phyloP scores from a whole-genome alignment of 2,888 invertebrate genomes.

The Noctua janthina region DNA sequence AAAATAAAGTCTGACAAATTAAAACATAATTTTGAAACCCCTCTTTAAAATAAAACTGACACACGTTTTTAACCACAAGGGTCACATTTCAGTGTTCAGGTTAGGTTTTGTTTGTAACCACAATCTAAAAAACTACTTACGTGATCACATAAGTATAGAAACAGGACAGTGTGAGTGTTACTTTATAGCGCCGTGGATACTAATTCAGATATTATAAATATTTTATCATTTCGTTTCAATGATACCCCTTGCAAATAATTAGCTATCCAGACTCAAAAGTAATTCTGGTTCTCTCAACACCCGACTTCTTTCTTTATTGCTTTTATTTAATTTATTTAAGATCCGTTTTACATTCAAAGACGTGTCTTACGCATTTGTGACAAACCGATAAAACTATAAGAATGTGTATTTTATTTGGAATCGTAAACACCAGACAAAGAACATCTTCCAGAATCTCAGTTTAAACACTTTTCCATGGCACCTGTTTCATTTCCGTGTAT shows the following conservation, averaged over 20 bases:
- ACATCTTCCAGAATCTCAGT: conserved; percentile 52
- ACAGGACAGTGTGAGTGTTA: conserved; percentile 7
- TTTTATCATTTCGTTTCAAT: conserved; percentile 1
- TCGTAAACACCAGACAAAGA: conserved; percentile 59
- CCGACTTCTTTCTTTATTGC: not conserved
- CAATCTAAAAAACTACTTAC: not conserved
- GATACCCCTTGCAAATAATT: conserved; percentile 7
- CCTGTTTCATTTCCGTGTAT: conserved; percentile 62
- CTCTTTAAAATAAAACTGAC: not conserved
- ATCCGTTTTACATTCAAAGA: conserved; percentile 12
- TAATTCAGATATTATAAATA: not conserved
- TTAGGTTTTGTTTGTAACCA: not conserved
- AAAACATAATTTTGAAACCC: not conserved
- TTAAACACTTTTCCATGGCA: conserved; percentile 55
- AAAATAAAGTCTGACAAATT: not conserved
- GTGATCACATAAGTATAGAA: not conserved
- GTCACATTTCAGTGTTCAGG: not conserved
- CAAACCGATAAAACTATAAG: conserved; percentile 45
- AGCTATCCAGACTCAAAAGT: not conserved
- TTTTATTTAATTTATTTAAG: conserved; percentile 14
- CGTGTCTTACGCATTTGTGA: conserved; percentile 24
- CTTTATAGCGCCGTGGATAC: not conserved
- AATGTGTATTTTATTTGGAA: conserved; percentile 59
- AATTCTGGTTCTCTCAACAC: not conserved
- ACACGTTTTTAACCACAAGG: not conserved